Evolutionary conservation across 2,888 invertebrate species (phyloP), one percentile per base, ranked within the genome.

Genomic region (Dascillus cervinus): DNA sequence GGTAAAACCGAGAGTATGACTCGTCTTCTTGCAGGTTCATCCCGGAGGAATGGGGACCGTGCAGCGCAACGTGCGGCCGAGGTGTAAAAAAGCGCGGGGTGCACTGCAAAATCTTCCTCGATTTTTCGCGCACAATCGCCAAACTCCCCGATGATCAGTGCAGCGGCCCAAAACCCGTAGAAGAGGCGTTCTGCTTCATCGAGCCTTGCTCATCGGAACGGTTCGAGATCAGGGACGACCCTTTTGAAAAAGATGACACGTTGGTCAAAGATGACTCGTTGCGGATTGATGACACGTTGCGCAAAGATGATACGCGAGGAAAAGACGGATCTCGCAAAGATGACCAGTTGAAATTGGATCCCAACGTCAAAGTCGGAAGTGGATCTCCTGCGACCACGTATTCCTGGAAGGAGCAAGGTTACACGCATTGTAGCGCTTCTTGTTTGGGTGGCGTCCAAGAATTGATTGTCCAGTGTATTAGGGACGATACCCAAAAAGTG

Each of bases 21-120:
- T n/a, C n/a, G n/a, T n/a, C n/a, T n/a, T n/a, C n/a, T 56, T 65
- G 33, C 69, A 94, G 96, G 59, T 96, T 86, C 69, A 83, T 92
- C 54, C 82, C 88, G 41, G 91, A 91, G 37, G 85, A 87, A 30
- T 96, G 94, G 94, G 81, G 90, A 2, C 78, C 85, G 1, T 97
- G 96, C 69, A 90, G 88, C 50, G 58, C 52, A 1, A 53, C 58
- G 4, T 65, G 96, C 58, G 95, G 95, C 1, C 85, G 87, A 59
- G 96, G 95, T 0, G 71, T 83, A 47, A 72, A 84, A n/a, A 80
- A 79, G 43, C 78, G 94, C 15, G 78, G 82, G 49, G 92, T 92
- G n/a, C 80, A 85, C 49, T 97, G 97, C 69, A 90, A 89, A 70
- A 92, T 95, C 52, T 92, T 87, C 65, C 69, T 95, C 39, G 90